Evolutionary conservation across 1,140 invertebrate species (phyloP), one percentile per base, ranked within the genome.

Genomic region (Zaprionus africanus): DNA sequence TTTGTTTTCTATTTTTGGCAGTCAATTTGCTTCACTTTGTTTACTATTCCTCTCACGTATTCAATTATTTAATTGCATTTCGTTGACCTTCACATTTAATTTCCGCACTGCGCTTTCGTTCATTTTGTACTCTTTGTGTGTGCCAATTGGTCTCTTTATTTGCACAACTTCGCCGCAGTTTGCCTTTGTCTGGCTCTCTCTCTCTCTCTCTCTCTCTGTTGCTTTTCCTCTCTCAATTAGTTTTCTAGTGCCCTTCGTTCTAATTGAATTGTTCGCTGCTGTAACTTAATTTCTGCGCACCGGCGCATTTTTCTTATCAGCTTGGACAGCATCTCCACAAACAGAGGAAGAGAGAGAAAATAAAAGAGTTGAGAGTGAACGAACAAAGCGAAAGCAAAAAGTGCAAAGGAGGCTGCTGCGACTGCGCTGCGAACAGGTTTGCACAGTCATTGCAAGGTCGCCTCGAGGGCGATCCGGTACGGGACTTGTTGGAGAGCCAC

Each of bases 231-330:
- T 31, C 1, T 17, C 22, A 15, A 5, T 49, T 67, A 19, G 46
- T 76, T 59, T 78, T 54, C n/a, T 19, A 24, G 19, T 19, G 26
- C 19, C 19, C 53, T 69, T 61, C 46, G 17, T 57, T 75, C 80
- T 87, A 87, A 87, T 87, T 87, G 76, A 82, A 87, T 80, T 78
- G 83, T 83, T 87, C 73, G 64, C 38, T 54, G 66, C 53, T 75
- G 69, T 66, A 87, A 72, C 67, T 87, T 77, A 87, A 87, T 87
- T 85, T 85, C 70, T 74, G 63, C 59, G 22, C 66, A 78, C 59
- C 46, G 65, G 41, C 66, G 66, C 62, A 65, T 67, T 77, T 70
- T 64, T 61, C 64, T 84, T 84, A 84, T 80, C 75, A 77, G 69
- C 60, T 19, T 51, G 61, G 38, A 51, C 58, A 66, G 54, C 60